phyloP scores from a whole-genome alignment of 2,113 vertebrate species.

The Drymodes brunneopygia region DNA sequence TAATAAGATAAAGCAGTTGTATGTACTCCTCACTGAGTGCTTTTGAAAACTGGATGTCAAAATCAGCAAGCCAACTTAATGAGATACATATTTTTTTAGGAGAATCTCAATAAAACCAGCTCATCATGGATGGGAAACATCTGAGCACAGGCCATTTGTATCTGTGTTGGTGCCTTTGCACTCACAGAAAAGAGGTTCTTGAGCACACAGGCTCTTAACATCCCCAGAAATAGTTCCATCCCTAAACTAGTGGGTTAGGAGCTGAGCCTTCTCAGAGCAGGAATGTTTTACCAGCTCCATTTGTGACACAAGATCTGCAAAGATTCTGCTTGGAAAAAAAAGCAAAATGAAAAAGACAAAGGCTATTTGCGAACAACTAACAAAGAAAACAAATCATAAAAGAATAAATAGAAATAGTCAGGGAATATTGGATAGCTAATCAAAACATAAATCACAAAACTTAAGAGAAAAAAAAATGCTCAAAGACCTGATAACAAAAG shows the following conservation, averaged over 20 bases:
- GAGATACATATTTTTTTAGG: not conserved
- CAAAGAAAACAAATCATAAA: not conserved
- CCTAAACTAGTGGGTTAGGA: slow-evolving; percentile 37
- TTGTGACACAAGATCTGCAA: not conserved
- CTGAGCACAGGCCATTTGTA: not conserved
- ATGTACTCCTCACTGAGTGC: not conserved
- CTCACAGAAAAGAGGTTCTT: not conserved
- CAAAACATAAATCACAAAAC: not conserved
- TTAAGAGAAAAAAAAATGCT: not conserved
- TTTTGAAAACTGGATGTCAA: not conserved
- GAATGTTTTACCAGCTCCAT: not conserved
- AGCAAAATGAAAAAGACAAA: not conserved
- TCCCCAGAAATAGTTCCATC: slow-evolving; percentile 29
- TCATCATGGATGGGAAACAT: not conserved
- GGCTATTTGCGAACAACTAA: not conserved
- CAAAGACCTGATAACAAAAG: not conserved
- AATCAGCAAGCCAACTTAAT: not conserved
- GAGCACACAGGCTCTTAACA: not conserved
- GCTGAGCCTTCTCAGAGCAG: not conserved
- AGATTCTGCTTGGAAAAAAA: not conserved
- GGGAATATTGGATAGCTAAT: not conserved
- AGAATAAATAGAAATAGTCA: not conserved
- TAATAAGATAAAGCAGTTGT: not conserved
- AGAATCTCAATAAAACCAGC: not conserved
- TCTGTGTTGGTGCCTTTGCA: not conserved